Conservation (phyloP, 2,113 vertebrate genomes). For the Vimba vimba region DNA sequence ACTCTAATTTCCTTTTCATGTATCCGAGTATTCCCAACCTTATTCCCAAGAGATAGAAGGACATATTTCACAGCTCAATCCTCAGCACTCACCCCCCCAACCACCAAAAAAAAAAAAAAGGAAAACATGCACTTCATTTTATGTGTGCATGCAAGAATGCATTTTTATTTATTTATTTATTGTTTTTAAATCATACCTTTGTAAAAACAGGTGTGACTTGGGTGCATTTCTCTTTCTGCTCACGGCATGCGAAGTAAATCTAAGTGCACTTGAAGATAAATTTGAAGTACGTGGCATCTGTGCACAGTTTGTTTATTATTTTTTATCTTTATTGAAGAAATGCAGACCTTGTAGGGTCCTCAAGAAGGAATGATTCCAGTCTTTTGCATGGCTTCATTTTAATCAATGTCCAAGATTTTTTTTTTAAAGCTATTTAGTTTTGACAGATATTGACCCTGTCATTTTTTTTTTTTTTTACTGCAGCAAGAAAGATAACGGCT, state of each 20-base stretch:
- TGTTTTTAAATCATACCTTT: not conserved
- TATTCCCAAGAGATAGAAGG: not conserved
- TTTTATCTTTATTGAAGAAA: not conserved
- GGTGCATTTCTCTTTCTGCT: not conserved
- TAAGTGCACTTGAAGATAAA: not conserved
- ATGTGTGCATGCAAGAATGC: not conserved
- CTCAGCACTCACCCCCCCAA: not conserved
- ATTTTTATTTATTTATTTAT: not conserved
- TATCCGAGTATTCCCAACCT: not conserved
- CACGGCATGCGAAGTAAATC: not conserved
- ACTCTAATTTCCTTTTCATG: constrained; percentile 28
- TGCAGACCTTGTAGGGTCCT: not conserved
- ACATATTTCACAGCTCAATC: not conserved
- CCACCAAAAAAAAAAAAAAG: not conserved
- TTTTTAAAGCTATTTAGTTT: not conserved
- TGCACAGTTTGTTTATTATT: not conserved
- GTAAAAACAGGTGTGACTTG: not conserved
- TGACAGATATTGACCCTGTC: too few species aligned
- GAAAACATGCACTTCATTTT: constrained; percentile 15
- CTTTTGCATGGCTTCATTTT: not conserved
- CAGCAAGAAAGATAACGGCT: not conserved
- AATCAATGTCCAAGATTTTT: not conserved
- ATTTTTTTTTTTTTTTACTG: not conserved
- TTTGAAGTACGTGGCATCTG: not conserved
- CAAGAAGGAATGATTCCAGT: not conserved